Conservation (phyloP, 2,797 vertebrate species). For the Catharus ustulatus region DNA sequence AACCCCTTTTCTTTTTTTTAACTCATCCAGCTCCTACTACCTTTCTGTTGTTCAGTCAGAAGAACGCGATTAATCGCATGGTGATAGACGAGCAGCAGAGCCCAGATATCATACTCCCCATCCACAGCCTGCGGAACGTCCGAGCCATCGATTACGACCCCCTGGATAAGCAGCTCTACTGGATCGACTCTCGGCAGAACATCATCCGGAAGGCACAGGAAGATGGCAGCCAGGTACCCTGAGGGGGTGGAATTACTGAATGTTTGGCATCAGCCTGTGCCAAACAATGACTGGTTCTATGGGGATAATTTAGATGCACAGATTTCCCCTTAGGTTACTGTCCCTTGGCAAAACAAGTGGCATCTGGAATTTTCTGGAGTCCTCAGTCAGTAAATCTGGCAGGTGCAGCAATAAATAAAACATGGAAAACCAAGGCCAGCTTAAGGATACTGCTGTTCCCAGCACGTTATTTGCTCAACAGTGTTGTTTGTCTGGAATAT, state of each 20-base stretch:
- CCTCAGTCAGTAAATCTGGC: not conserved
- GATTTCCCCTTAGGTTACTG: not conserved
- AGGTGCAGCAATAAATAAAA: not conserved
- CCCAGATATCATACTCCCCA: conserved; percentile 95
- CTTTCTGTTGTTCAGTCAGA: conserved; percentile 97
- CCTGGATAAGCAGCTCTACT: conserved; percentile 93
- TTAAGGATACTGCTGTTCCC: not conserved
- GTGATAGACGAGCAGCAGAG: conserved; percentile 98
- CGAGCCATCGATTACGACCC: conserved; percentile 96
- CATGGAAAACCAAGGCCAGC: not conserved
- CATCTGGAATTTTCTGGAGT: not conserved
- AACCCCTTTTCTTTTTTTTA: not conserved
- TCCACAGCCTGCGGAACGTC: conserved; percentile 92
- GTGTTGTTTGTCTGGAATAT: not conserved
- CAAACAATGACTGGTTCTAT: rapidly evolving
- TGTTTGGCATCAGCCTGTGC: not conserved
- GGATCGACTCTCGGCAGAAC: conserved; percentile 97
- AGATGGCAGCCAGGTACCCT: conserved; percentile 91
- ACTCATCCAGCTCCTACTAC: conserved; percentile 86
- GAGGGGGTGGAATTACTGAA: not conserved
- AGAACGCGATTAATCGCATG: conserved; percentile 95
- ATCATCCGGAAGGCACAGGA: conserved; percentile 90
- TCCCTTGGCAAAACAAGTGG: not conserved
- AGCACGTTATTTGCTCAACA: not conserved
- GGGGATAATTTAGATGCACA: not conserved